Conservation (phyloP, 2,113 vertebrate genomes). For the Phyllopteryx taeniolatus region DNA sequence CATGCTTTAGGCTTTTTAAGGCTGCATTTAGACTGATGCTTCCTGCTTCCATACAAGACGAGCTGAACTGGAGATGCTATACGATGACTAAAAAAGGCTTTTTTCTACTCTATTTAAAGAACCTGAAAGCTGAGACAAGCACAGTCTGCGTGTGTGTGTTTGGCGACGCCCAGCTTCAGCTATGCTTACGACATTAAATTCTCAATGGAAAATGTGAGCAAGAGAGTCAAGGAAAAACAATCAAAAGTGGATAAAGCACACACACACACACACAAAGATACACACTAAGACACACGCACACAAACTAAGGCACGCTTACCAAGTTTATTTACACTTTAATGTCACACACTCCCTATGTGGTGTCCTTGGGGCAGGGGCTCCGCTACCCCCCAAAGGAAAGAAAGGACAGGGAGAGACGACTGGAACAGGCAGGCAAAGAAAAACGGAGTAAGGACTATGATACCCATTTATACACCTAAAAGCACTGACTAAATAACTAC, state of each 20-base stretch:
- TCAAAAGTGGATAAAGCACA: slow-evolving; percentile 25
- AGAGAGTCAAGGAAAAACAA: slow-evolving; percentile 27
- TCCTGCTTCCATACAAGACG: slow-evolving; percentile 27
- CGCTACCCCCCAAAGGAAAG: too few species aligned
- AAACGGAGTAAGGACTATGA: too few species aligned
- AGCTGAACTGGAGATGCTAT: slow-evolving; percentile 9
- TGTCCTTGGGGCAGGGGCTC: too few species aligned
- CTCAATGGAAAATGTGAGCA: slow-evolving; percentile 75
- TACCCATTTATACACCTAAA: too few species aligned
- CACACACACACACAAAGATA: neutral
- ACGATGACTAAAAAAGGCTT: neutral
- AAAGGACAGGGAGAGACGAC: too few species aligned
- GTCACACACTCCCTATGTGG: neutral
- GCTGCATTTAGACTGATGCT: slow-evolving; percentile 15
- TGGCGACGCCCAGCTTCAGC: slow-evolving; percentile 62
- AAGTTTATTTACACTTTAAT: neutral
- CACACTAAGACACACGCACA: too few species aligned
- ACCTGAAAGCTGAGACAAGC: slow-evolving; percentile 26
- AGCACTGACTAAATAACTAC: too few species aligned
- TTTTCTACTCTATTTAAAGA: slow-evolving; percentile 2
- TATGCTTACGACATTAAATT: slow-evolving; percentile 62
- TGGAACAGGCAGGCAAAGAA: too few species aligned
- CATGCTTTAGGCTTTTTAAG: neutral
- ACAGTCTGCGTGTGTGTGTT: slow-evolving; percentile 25
- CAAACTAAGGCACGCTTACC: neutral